Evolutionary conservation across 2,113 vertebrate genomes (phyloP), one percentile per base, ranked within the genome.

Genomic region (Ictidomys tridecemlineatus): DNA sequence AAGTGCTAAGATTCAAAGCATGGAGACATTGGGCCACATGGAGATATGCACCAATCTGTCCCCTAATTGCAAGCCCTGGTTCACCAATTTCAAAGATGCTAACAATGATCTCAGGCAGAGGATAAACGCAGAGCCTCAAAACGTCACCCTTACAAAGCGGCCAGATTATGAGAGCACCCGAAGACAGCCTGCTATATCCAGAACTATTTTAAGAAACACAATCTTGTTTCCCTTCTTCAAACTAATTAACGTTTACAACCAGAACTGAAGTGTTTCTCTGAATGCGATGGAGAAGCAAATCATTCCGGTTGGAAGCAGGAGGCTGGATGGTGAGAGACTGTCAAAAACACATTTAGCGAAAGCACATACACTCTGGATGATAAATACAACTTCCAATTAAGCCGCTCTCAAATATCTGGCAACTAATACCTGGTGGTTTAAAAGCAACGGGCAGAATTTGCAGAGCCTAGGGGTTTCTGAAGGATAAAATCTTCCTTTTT

Each of bases 181-280:
- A 91, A 84, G 91, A 76, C 22, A 61, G 82, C 20, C 82, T 88
- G 73, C 67, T 58, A 87, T 85, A 97, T 39, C 88, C 91, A 89
- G 76, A 95, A 95, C 63, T 84, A 93, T 96, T 97, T 98, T 37
- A 97, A 86, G 97, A 96, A 97, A 95, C 42, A 95, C 74, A 94
- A 89, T 92, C 83, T 90, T 53, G 86, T 95, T 92, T 98, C 85
- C 96, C 83, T 95, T 80, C 77, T 65, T 96, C 91, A 94, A 96
- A 84, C 96, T 98, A 98, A 98, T 98, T 97, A 98, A 96, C 70
- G 63, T 93, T 97, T 96, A 96, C 94, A 97, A 97, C 95, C 58
- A 96, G 85, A 96, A 88, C 86, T 93, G 74, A 94, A 98, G 94
- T 73, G 96, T 94, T 98, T 93, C 94, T 97, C 97, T 80, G 89